Evolutionary conservation across 2,888 invertebrate species (phyloP).

Genomic region (Homarus gammarus): DNA sequence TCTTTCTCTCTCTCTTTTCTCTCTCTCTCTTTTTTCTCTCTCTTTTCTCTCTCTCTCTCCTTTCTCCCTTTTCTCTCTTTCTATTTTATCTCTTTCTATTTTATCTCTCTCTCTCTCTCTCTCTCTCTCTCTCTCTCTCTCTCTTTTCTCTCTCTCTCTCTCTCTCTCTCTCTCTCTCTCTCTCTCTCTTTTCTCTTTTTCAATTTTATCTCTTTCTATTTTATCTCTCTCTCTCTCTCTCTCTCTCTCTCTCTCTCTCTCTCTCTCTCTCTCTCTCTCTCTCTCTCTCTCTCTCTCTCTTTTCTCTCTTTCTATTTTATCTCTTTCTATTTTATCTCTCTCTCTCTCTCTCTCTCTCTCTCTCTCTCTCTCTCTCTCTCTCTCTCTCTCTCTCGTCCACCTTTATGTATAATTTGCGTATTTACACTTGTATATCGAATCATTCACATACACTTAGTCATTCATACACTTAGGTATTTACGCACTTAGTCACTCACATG

Average conservation of each 20-base stretch:
- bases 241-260: neutral
- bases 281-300: neutral
- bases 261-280: too few relatives aligned
- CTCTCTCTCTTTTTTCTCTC: neutral
- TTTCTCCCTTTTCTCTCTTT: neutral
- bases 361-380: neutral
- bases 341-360: neutral
- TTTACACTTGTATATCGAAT: too few relatives aligned
- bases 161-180: neutral
- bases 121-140: neutral
- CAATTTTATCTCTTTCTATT: too few relatives aligned
- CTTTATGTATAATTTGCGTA: too few relatives aligned
- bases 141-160: too few relatives aligned
- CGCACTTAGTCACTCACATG: too few relatives aligned
- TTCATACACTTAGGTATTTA: too few relatives aligned
- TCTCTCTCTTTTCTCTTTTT: neutral
- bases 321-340: neutral
- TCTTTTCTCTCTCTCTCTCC: neutral
- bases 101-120: neutral
- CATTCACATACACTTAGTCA: too few relatives aligned
- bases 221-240: neutral
- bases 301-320: neutral
- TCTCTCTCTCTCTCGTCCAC: neutral
- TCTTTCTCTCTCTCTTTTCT: neutral
- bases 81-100: too few relatives aligned